These are phyloP conservation scores for Microcebus lehilahytsara DNA, from an alignment of 2,113 vertebrate species.

Conservation along the genomic window DNA sequence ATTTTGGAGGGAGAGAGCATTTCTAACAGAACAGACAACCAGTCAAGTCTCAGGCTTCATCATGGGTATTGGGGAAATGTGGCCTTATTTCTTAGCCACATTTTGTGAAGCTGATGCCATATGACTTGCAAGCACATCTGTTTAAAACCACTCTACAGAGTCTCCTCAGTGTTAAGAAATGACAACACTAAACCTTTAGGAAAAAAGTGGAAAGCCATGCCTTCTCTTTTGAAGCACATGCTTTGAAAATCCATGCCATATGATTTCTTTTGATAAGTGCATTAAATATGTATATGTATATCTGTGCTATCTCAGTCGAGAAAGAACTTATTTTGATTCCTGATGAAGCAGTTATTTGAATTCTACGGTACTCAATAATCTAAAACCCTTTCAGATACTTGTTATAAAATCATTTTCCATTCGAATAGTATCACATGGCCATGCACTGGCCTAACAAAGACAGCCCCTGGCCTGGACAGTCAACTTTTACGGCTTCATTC, in stretches of 20 bases:
- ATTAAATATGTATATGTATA: neutral
- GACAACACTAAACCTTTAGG: neutral
- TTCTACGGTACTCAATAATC: neutral
- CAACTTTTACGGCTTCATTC: neutral
- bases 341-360: neutral
- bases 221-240: neutral
- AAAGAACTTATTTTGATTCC: neutral
- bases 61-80: neutral
- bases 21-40: neutral
- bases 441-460: neutral
- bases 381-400: neutral
- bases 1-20: neutral
- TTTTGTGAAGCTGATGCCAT: neutral
- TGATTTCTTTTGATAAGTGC: neutral
- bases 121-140: neutral
- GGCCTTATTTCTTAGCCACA: neutral
- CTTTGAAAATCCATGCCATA: neutral
- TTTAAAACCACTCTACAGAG: neutral
- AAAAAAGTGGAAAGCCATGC: neutral
- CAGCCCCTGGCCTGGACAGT: neutral
- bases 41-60: neutral
- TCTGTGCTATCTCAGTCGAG: neutral
- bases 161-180: neutral
- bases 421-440: neutral
- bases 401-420: neutral